phyloP scores from a whole-genome alignment of 2,888 invertebrate species.

The Eupeodes latifasciatus region DNA sequence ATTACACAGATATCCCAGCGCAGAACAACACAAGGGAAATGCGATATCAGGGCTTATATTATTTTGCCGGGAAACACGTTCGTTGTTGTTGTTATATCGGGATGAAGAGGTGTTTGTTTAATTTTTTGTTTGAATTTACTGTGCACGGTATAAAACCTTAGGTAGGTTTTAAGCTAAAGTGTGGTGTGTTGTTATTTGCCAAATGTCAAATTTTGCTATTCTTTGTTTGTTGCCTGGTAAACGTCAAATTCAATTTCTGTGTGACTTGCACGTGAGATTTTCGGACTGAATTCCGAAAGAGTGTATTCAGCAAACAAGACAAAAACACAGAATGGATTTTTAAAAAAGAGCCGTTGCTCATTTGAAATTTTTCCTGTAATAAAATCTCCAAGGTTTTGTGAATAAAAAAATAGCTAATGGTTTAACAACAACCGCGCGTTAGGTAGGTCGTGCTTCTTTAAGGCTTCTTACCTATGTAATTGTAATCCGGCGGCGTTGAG shows the following conservation, averaged over 20 bases:
- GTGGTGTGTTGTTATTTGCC: not conserved
- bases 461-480: too few relatives aligned
- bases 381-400: too few relatives aligned
- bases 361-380: too few relatives aligned
- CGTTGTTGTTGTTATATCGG: not conserved
- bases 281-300: conserved; percentile 11
- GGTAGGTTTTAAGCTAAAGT: not conserved
- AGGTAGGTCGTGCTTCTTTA: too few relatives aligned
- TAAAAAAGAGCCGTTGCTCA: not conserved
- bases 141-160: not conserved
- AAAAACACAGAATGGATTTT: not conserved
- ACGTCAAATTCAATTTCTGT: not conserved
- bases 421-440: too few relatives aligned
- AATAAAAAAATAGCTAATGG: too few relatives aligned
- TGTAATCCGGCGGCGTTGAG: too few relatives aligned
- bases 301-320: not conserved
- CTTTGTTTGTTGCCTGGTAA: conserved; percentile 1
- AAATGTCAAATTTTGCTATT: not conserved
- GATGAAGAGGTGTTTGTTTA: not conserved
- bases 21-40: not conserved
- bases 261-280: not conserved
- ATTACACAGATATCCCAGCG: not conserved
- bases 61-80: conserved; percentile 18
- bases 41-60: conserved; percentile 9
- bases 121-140: not conserved